Base-by-base conservation (phyloP, 92 coral and sea anemone species). In the Zoanthus solanderi region DNA sequence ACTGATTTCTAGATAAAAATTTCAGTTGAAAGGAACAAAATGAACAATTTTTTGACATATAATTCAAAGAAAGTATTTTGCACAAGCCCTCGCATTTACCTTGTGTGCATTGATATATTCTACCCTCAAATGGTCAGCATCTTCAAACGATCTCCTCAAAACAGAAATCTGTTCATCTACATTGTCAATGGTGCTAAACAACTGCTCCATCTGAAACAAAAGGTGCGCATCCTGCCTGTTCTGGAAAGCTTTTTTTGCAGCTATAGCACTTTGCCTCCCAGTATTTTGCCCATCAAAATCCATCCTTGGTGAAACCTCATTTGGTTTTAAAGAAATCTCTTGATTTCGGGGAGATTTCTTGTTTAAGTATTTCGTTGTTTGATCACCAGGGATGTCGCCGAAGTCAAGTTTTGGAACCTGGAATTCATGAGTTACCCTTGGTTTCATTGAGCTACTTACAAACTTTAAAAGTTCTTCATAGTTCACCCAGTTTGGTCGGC, bases 401-500 rank as follows among this genome's bases (percentile, higher is more conserved):
- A 94, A 60, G 50, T 94, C 98, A 83, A 90, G 94, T 37, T 84
- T 73, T 7, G 94, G 94, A 45, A 93, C 84, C 3, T 18, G 34
- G 53, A 54, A 86, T 14, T 84, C 91, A 54, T 48, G 84, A n/a
- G 84, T 74, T 4, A 30, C 79, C 57, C 81, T 78, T 68, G 91
- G 88, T 79, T 92, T 92, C 9, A 88, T 72, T 9, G 91, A 60
- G 58, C 81, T 80, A 37, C 89, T 95, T 6, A 95, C 47, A 79
- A 91, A 95, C 79, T 93, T 95, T 52, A 95, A 82, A 30, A 95
- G 88, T 71, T 93, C 96, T 53, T 95, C 98, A 85, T 95, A 95
- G 61, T 93, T 95, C 3, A 95, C 84, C 98, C 98, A 95, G 84
- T 93, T 89, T 5, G 98, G 98, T 56, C 98, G 66, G 80, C 89